Evolutionary conservation across 2,888 invertebrate species (phyloP), one percentile per base, ranked within the genome.

Genomic region (Metacarcinus magister): DNA sequence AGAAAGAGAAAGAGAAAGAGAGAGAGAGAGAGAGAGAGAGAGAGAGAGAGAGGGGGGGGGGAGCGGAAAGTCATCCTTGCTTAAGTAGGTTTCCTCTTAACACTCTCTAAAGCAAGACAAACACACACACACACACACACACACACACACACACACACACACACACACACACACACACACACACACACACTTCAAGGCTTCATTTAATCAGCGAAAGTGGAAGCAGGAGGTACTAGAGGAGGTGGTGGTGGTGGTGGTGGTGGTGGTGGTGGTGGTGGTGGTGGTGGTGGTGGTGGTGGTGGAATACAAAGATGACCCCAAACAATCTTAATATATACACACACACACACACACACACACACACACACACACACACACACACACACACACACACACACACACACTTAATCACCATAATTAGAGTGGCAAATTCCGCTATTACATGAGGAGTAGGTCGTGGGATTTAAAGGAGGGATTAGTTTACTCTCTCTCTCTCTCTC

Each of bases 1-100:
- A 67, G 67, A 67, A n/a, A 67, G 67, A 67, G 67, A 67, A n/a
- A 67, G 67, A 67, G 67, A 67, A n/a, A 67, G 67, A 67, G 67
- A 67, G 67, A 67, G 67, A 67, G 67, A 60, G 60, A 60, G 60
- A 60, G 60, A 60, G 60, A 60, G 60, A 60, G 60, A 60, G 60
- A 60, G 60, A 60, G 60, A 60, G 60, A 60, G 60, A 60, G 60
- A 10, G 60, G 16, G 60, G n/a, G 67, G 13, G 54, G 13, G 54
- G 13, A 13, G 13, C 8, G 13, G 54, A 54, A 13, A 67, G n/a
- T 67, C n/a, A 67, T 5, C 67, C 23, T 5, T 67, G n/a, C 19
- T 7, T 67, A 67, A 13, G 54, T 7, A 16, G 54, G 54, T 13
- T 10, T 54, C n/a, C n/a, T 5, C 67, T n/a, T 67, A n/a, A 67